Evolutionary conservation across 2,797 vertebrate genomes (phyloP).

Genomic region (Macrochelys suwanniensis): DNA sequence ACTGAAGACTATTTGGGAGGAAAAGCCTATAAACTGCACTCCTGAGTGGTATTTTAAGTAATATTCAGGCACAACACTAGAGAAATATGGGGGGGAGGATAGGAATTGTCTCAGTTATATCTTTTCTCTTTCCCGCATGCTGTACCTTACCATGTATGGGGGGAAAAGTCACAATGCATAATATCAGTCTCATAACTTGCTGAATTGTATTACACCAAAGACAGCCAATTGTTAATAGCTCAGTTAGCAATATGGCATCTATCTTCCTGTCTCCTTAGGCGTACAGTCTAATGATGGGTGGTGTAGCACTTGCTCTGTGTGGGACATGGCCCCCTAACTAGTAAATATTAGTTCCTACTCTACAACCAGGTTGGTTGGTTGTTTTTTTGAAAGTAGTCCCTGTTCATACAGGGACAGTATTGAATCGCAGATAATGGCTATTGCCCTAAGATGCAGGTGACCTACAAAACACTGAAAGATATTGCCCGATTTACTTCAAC

Average conservation of each 20-base stretch:
- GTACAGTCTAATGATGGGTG: background rate
- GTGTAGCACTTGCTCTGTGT: background rate
- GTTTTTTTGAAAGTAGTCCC: background rate
- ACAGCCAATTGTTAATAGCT: background rate
- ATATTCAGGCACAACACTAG: background rate
- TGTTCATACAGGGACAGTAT: rapidly evolving
- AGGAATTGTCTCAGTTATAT: background rate
- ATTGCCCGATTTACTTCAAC: background rate
- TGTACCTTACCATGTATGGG: background rate
- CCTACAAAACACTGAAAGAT: background rate
- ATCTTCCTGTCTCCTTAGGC: background rate
- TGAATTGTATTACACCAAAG: background rate
- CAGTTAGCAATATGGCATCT: background rate
- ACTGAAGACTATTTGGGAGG: slow-evolving; percentile 83
- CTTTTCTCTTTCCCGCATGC: background rate
- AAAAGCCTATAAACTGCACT: slow-evolving; percentile 84
- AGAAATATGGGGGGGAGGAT: background rate
- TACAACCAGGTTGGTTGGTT: background rate
- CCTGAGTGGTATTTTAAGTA: slow-evolving; percentile 84
- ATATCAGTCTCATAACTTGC: background rate
- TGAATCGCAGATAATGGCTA: background rate
- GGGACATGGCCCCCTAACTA: background rate
- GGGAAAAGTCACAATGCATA: background rate
- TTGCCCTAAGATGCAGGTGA: background rate
- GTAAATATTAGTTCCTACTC: background rate